phyloP scores from a whole-genome alignment of 2,113 vertebrate genomes.

The Oplegnathus fasciatus region DNA sequence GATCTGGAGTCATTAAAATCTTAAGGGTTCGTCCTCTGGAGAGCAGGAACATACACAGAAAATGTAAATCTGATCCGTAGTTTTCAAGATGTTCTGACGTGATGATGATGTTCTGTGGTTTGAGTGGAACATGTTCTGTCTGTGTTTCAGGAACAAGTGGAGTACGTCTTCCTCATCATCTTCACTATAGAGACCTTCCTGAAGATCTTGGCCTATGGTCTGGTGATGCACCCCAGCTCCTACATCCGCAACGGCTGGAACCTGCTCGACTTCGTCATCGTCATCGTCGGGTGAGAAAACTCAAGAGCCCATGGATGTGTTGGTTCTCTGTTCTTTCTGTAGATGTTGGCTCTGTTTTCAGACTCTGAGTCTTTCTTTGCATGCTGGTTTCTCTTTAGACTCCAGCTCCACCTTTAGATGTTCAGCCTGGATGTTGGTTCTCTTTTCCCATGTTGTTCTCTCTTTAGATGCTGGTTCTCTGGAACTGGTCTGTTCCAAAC shows the following conservation, averaged over 20 bases:
- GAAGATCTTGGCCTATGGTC: slow-evolving; percentile 94
- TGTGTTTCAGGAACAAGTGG: slow-evolving; percentile 90
- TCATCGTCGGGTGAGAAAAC: slow-evolving; percentile 89
- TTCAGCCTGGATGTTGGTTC: no score
- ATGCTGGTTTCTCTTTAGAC: no score
- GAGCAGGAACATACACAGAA: no score
- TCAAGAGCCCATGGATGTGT: neutral
- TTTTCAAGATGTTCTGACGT: no score
- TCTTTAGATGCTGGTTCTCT: neutral
- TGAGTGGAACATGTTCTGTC: neutral
- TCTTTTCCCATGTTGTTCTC: no score
- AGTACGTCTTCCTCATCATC: slow-evolving; percentile 95
- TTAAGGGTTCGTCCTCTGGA: no score
- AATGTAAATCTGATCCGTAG: no score
- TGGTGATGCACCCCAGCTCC: slow-evolving; percentile 94
- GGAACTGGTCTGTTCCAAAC: no score
- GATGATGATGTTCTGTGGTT: neutral
- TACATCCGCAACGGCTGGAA: slow-evolving; percentile 98
- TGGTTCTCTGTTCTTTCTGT: neutral
- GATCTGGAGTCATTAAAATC: no score
- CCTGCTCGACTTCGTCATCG: slow-evolving; percentile 94
- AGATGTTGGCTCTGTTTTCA: no score
- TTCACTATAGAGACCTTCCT: slow-evolving; percentile 95
- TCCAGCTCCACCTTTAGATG: no score
- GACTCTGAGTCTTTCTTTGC: no score